Evolutionary conservation across 1,140 invertebrate genomes (phyloP), one percentile per base, ranked within the genome.

Genomic region (Orius laevigatus): DNA sequence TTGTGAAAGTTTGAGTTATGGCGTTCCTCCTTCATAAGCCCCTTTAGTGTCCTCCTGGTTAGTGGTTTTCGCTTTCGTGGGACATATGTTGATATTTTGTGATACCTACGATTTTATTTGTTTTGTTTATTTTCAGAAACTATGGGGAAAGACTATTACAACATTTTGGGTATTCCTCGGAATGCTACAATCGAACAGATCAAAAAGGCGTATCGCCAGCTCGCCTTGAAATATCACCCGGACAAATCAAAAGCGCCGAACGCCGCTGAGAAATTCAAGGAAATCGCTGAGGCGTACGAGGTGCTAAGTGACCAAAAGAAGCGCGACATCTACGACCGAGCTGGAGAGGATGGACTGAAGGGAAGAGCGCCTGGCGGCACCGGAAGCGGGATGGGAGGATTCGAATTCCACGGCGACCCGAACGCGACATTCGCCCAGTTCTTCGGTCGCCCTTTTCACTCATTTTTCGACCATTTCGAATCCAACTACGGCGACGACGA

Each of bases 71-170:
- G n/a, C n/a, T n/a, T n/a, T n/a, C n/a, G n/a, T n/a, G n/a, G n/a
- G n/a, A n/a, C n/a, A n/a, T n/a, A n/a, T n/a, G n/a, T n/a, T n/a
- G n/a, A n/a, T n/a, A n/a, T n/a, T n/a, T n/a, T n/a, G n/a, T n/a
- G n/a, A n/a, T n/a, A n/a, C n/a, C n/a, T n/a, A n/a, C n/a, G n/a
- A n/a, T n/a, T n/a, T n/a, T n/a, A n/a, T n/a, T n/a, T n/a, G n/a
- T n/a, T n/a, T n/a, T 25, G 45, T 25, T 36, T 33, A 11, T 25
- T 25, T 25, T 3, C 25, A 25, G 25, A 8, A n/a, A n/a, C n/a
- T n/a, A 98, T 98, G 95, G 93, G 89, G 32, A 97, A 96, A 71
- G 91, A 98, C 67, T 98, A 95, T 65, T 98, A 98, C 67, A 87
- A 86, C 68, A 91, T 85, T 58, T 69, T 99, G 46, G 90, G 89